Evolutionary conservation across 1,140 invertebrate species (phyloP).

Genomic region (Cydia pomonella): DNA sequence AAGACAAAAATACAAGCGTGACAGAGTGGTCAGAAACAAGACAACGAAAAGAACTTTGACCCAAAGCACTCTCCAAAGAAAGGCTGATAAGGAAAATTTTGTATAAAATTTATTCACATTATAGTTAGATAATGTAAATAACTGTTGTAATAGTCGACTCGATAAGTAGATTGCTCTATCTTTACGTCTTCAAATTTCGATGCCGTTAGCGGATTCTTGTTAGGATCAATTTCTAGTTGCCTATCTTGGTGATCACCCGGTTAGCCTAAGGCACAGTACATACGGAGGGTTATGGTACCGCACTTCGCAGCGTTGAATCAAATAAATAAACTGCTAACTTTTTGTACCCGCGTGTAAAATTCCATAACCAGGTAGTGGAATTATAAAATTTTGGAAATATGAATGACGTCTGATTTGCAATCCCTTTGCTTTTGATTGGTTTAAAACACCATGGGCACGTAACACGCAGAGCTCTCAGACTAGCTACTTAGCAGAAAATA

Average conservation of each 20-base stretch:
- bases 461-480: no score
- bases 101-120: conserved; percentile 42
- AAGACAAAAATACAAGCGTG: no score
- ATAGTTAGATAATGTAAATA: conserved; percentile 52
- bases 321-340: background rate
- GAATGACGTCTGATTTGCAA: background rate
- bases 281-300: background rate
- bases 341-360: background rate
- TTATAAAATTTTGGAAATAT: background rate
- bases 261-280: background rate
- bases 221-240: conserved; percentile 35
- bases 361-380: no score
- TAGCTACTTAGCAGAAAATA: background rate
- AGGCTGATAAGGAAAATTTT: conserved; percentile 49
- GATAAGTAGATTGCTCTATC: conserved; percentile 46
- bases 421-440: background rate
- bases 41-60: no score
- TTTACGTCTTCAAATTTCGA: conserved; percentile 44
- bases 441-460: no score
- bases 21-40: no score
- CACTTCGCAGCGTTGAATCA: background rate
- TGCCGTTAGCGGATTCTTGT: conserved; percentile 42
- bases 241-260: conserved; percentile 36
- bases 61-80: conserved; percentile 41
- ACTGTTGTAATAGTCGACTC: conserved; percentile 46